Base-by-base conservation (phyloP, 2,797 vertebrate genomes). In the Antennarius maculatus region DNA sequence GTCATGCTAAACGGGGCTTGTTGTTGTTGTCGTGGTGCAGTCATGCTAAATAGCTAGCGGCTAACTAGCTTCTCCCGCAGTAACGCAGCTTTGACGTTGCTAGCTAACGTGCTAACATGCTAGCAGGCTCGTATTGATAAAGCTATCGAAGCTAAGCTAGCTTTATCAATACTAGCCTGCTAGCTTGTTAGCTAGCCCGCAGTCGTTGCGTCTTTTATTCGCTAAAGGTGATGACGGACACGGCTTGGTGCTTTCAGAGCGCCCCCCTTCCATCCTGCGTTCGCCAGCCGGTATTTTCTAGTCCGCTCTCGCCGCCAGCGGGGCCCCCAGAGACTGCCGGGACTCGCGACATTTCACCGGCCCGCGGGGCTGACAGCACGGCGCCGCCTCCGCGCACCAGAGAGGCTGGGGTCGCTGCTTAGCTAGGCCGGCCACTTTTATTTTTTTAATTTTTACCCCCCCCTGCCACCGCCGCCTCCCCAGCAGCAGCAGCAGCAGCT, bases 271-370 rank as follows among this genome's bases (percentile, higher is more conserved):
- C 37, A 1, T 68, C 83, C 52, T 58, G 63, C 54, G 69, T 76
- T 64, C 54, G 42, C 58, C 49, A 61, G 65, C 77, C 72, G 71
- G 71, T 71, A 18, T 71, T 76, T 66, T 64, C 52, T 66, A 66
- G 67, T 80, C 72, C 67, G 71, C 53, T 18, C 61, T 52, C 76
- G 31, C 64, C 43, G 69, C 58, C 79, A 65, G 69, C 67, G 59
- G 71, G 79, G 69, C 80, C 77, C 84, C 69, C 61, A 8, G 80
- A 82, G 82, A 73, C 82, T 76, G 74, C 45, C 46, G 73, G 76
- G 81, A 56, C 73, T 76, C n/a, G 71, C 88, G 90, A 92, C 89
- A 82, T 86, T 86, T 86, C 84, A 66, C 76, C 66, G 80, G 80
- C 82, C 80, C 76, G 10, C 72, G 74, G 81, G 8, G 77, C 66